A percentile compares a stretch with the other conserved stretches of the same genome.
Conservation (phyloP, 2,888 invertebrate species). For the Xanthorhoe designata region DNA sequence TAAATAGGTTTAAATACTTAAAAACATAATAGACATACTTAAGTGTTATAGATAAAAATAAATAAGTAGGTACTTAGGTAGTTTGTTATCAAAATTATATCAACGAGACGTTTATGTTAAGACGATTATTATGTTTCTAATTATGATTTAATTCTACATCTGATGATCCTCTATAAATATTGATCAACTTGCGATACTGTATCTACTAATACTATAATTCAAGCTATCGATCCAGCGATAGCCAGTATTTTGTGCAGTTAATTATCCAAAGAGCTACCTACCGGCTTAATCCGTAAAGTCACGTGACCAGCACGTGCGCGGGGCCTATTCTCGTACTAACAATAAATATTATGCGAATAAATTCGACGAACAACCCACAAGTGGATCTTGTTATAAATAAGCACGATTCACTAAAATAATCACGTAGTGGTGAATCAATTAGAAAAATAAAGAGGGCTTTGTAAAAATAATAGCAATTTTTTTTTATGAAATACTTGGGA, state of each 20-base stretch:
- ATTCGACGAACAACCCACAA: conserved; percentile 18
- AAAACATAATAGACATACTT: no score
- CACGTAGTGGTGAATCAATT: conserved; percentile 10
- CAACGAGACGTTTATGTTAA: no score
- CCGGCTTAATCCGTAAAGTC: conserved; percentile 78
- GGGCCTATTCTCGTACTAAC: conserved; percentile 59
- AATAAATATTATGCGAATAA: conserved; percentile 37
- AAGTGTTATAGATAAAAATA: no score
- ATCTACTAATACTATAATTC: conserved; percentile 9
- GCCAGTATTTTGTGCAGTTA: conserved; percentile 80
- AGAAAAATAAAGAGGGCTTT: background rate
- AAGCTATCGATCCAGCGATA: conserved; percentile 59
- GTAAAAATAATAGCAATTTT: background rate
- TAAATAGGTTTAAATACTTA: no score
- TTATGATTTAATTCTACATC: no score
- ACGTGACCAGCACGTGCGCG: conserved; percentile 82
- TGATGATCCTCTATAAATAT: no score
- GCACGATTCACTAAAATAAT: conserved; percentile 14
- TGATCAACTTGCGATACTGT: conserved; percentile 9
- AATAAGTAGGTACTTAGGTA: no score
- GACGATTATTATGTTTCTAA: no score
- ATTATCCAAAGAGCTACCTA: conserved; percentile 77
- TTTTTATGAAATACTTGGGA: background rate
- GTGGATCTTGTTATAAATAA: conserved; percentile 29
- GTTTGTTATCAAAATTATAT: no score